Evolutionary conservation across 2,797 vertebrate species (phyloP), one percentile per base, ranked within the genome.

Genomic region (Myotis myotis): DNA sequence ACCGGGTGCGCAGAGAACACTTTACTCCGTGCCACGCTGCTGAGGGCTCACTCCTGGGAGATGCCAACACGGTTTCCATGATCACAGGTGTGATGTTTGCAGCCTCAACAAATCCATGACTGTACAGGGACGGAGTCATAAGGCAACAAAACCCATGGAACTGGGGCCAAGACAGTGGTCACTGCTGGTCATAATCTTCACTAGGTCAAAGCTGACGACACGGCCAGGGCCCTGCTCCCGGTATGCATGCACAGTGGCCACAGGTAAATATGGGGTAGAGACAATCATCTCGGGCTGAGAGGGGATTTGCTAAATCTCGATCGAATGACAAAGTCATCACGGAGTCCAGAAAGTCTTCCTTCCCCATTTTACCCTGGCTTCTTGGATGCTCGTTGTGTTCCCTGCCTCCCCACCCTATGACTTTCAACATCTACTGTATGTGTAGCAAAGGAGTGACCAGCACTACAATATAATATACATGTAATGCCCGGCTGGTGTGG

Each of bases 291-390:
- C 25, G 2, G 33, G 68, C 70, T 44, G 9, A 1, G 44, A 83
- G 3, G 15, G 0, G 7, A 75, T 57, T n/a, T 47, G 70, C 22
- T 75, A 30, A 53, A 72, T n/a, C 36, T 55, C 7, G 7, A 71
- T 5, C 8, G 33, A 25, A 6, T 41, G 41, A 66, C 4, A 0
- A 33, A 78, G 19, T 17, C 6, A 8, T 70, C 76, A 19, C 38
- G 47, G 89, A 85, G 44, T 53, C 47, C 49, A 78, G 47, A 90
- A 91, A 23, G 70, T 84, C 38, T 66, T 75, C 72, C 4, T 44
- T 44, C 41, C 41, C n/a, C n/a, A 38, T 86, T 79, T 82, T 38
- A 64, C 7, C 15, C 8, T 16, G 19, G 19, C 36, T 66, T 84
- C 47, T 25, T 5, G 30, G 55, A 60, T 12, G 9, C 1, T 85